Percentiles rank a stretch among this genome's conserved stretches.
phyloP scores from a whole-genome alignment of 1,140 invertebrate species.

The Coptotermes formosanus region DNA sequence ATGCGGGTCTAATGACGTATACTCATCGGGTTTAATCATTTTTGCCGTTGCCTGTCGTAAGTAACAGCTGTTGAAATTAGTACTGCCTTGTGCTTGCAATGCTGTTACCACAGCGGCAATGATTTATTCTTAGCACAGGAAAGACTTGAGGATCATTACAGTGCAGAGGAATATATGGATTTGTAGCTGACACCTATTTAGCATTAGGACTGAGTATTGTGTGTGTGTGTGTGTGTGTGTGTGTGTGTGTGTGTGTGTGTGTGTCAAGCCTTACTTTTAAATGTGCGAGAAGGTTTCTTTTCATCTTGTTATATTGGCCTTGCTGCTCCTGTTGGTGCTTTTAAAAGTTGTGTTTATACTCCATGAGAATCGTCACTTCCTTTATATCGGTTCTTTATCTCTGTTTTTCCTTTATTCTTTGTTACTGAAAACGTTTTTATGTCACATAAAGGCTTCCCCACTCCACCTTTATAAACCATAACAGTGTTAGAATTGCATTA shows the following conservation, averaged over 20 bases:
- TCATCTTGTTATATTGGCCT: background rate
- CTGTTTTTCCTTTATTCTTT: background rate
- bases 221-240: background rate
- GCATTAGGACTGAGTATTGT: background rate
- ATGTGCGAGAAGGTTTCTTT: background rate
- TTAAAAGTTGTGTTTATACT: background rate
- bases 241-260: background rate
- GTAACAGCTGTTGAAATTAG: no score
- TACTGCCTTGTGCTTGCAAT: no score
- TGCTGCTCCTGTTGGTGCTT: background rate
- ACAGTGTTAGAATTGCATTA: conserved; percentile 3
- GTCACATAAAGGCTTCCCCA: background rate
- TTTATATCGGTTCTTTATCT: background rate
- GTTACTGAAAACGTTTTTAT: background rate
- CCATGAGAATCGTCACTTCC: conserved; percentile 10
- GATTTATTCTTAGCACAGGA: no score
- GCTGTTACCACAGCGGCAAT: no score
- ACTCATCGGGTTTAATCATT: no score
- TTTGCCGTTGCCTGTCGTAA: no score
- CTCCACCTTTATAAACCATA: background rate
- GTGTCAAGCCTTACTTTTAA: background rate
- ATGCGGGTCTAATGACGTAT: no score
- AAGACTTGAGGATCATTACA: no score
- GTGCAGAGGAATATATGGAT: background rate
- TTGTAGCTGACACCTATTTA: background rate